A percentile compares a stretch with the other conserved stretches of the same genome.
Conservation (phyloP, 2,888 invertebrate species). For the Phengaris alcon region DNA sequence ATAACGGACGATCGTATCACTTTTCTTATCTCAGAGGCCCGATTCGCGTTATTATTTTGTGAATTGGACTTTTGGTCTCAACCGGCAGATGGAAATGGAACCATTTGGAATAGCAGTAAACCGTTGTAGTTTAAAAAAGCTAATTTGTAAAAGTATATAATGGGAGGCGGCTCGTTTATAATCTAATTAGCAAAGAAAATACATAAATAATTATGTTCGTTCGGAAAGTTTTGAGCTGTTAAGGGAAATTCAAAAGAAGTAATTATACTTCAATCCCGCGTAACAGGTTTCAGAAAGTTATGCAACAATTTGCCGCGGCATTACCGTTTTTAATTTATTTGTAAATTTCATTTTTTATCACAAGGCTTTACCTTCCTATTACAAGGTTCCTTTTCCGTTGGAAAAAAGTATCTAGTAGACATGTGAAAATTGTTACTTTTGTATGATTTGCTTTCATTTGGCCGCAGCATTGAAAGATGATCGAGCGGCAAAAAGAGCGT, state of each 20-base stretch:
- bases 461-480: no score
- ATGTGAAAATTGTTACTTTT: no score
- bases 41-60: not conserved
- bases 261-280: conserved; percentile 18
- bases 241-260: conserved; percentile 11
- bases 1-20: not conserved
- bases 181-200: not conserved
- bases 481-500: no score
- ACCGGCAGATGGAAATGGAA: no score
- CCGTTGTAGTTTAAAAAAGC: no score
- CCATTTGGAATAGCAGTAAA: no score
- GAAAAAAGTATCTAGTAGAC: no score
- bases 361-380: not conserved
- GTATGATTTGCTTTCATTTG: no score
- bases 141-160: no score
- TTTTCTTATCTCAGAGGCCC: not conserved
- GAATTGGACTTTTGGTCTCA: not conserved
- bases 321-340: conserved; percentile 9
- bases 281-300: conserved; percentile 10
- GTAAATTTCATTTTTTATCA: not conserved
- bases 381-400: not conserved
- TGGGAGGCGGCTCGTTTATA: not conserved
- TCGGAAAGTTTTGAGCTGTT: conserved; percentile 17
- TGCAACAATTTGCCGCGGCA: not conserved
- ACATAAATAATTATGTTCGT: not conserved